Evolutionary conservation across 2,888 invertebrate species (phyloP), one percentile per base, ranked within the genome.

Genomic region (Diarsia brunnea): DNA sequence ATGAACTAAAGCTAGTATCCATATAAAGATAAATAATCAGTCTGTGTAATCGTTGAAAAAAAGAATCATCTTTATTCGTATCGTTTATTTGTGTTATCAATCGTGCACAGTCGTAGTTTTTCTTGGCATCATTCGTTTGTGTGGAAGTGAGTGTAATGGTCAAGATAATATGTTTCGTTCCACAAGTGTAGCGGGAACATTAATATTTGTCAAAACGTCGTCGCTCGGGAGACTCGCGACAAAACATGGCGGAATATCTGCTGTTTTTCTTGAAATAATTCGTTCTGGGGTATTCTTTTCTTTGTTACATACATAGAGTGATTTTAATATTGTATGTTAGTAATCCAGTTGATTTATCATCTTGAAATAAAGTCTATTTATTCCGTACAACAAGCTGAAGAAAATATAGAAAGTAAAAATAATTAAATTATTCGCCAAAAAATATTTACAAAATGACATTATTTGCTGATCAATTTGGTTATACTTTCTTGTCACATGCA

Each of bases 121-220:
- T 87, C 79, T 86, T 75, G 64, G 73, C 76, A 70, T 75, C 84
- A 87, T 85, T 79, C 84, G 81, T 84, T 81, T 80, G 79, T 79
- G 81, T 87, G 83, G 86, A 87, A 89, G 83, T 81, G 87, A 84
- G 90, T 88, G 90, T 91, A 91, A 92, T 90, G 91, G 89, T 90
- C 90, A 90, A 90, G 89, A 89, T 91, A 91, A 91, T 91, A 84
- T 85, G 84, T 87, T 82, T 75, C 84, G 87, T 89, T 86, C 87
- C 78, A 89, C 84, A 70, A 86, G 84, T 85, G 84, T 84, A 83
- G 86, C 69, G 73, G 78, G 81, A 78, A 90, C 92, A 92, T 92
- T 92, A 91, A 92, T 92, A 92, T 89, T 90, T 90, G 91, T 92
- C 92, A 91, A 92, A 92, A 89, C 81, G 90, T 89, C 89, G 84